phyloP scores from a whole-genome alignment of 2,888 invertebrate species.

The Drosophila monieri region DNA sequence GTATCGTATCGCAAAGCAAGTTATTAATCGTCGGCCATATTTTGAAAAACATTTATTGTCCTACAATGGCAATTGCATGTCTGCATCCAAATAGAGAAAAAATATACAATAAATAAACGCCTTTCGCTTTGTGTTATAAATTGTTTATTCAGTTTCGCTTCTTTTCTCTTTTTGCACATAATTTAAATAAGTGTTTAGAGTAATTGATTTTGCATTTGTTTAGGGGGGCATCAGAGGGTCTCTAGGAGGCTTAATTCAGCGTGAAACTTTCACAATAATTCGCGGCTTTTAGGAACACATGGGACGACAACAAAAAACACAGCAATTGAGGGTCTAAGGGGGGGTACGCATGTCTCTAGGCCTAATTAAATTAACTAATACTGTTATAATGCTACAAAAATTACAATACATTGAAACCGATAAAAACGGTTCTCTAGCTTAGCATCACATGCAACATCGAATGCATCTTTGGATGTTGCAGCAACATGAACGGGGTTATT shows the following conservation, averaged over 20 bases:
- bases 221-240: constrained; percentile 39
- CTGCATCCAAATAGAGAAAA: neutral
- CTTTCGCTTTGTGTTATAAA: constrained; percentile 68
- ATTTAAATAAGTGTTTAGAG: constrained; percentile 62
- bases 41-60: constrained; percentile 30
- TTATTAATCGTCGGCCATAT: constrained; percentile 44
- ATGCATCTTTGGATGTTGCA: constrained; percentile 59
- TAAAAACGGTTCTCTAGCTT: constrained; percentile 29
- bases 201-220: constrained; percentile 41
- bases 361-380: constrained; percentile 78
- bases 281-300: constrained; percentile 69
- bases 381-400: constrained; percentile 61
- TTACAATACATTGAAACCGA: constrained; percentile 44
- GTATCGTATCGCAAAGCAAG: constrained; percentile 2
- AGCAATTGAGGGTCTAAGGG: constrained; percentile 9
- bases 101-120: constrained; percentile 25
- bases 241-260: constrained; percentile 57
- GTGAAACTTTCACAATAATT: constrained; percentile 67
- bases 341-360: constrained; percentile 34
- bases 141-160: constrained; percentile 64
- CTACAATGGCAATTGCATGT: constrained; percentile 38
- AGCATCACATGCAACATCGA: constrained; percentile 54
- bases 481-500: constrained; percentile 67
- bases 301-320: constrained; percentile 43
- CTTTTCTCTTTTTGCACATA: constrained; percentile 65